These are phyloP conservation scores for Arizona elegans DNA, from an alignment of 2,113 vertebrate genomes.

Conservation along the genomic window DNA sequence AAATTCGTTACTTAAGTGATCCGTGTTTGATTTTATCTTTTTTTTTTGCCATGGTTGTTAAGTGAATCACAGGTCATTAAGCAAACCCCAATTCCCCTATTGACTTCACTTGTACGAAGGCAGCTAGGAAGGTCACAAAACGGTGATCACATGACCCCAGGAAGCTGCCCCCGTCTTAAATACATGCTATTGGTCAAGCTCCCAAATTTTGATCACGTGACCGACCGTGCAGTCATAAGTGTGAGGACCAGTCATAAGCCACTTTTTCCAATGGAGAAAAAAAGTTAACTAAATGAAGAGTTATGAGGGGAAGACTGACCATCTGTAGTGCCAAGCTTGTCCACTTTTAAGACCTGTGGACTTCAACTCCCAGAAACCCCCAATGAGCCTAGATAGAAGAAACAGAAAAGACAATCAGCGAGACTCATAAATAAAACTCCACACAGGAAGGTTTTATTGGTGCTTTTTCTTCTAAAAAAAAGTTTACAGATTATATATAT, in stretches of 20 bases:
- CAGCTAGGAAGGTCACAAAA: too few relatives aligned
- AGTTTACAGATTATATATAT: conserved; percentile 42
- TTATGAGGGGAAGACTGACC: not conserved
- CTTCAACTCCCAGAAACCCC: not conserved
- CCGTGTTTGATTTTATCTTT: not conserved
- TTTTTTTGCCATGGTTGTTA: not conserved
- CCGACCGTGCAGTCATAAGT: not conserved
- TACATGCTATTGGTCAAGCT: too few relatives aligned
- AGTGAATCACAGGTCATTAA: not conserved
- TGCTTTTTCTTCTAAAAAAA: conserved; percentile 41
- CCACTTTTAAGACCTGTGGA: too few relatives aligned
- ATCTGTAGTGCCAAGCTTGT: not conserved
- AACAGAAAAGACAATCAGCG: rapidly evolving
- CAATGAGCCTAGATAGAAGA: not conserved
- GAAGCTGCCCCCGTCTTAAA: too few relatives aligned
- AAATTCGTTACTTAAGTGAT: not conserved
- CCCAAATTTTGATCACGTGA: not conserved
- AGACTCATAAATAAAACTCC: not conserved
- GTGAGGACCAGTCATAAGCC: not conserved
- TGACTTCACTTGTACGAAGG: not conserved
- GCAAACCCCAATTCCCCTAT: not conserved
- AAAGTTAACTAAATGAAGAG: too few relatives aligned
- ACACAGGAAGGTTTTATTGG: not conserved
- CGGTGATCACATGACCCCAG: not conserved
- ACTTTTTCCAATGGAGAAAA: not conserved